Conservation (phyloP, 2,888 invertebrate genomes). For the Podabrus alpinus region DNA sequence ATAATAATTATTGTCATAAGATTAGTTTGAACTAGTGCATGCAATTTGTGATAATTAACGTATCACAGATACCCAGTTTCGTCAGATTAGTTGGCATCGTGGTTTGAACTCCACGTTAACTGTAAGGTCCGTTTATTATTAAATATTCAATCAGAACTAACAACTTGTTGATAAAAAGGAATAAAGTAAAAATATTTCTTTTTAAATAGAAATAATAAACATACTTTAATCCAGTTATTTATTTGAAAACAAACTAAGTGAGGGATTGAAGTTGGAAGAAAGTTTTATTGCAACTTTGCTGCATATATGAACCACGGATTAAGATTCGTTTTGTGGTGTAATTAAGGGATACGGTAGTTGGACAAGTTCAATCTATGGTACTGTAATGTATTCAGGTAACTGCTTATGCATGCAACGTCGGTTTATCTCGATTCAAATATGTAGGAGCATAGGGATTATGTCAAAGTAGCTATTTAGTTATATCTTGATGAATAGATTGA, state of each 20-base stretch:
- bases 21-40: too few species aligned
- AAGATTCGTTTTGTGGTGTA: not conserved
- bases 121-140: too few species aligned
- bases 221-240: not conserved
- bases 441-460: not conserved
- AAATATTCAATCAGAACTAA: too few species aligned
- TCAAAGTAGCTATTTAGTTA: not conserved
- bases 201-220: too few species aligned
- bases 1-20: too few species aligned
- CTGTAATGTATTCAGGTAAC: not conserved
- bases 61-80: too few species aligned
- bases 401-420: not conserved
- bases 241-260: not conserved
- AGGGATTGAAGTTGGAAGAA: not conserved
- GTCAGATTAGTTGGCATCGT: too few species aligned
- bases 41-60: too few species aligned
- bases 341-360: not conserved
- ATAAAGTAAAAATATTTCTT: too few species aligned
- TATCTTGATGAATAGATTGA: not conserved
- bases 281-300: not conserved
- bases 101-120: too few species aligned
- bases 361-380: not conserved
- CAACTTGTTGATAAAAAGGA: too few species aligned
- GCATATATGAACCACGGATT: not conserved
- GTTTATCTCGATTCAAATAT: conserved; percentile 1